Evolutionary conservation across 2,797 vertebrate species (phyloP).

Genomic region (Micromesistius poutassou): DNA sequence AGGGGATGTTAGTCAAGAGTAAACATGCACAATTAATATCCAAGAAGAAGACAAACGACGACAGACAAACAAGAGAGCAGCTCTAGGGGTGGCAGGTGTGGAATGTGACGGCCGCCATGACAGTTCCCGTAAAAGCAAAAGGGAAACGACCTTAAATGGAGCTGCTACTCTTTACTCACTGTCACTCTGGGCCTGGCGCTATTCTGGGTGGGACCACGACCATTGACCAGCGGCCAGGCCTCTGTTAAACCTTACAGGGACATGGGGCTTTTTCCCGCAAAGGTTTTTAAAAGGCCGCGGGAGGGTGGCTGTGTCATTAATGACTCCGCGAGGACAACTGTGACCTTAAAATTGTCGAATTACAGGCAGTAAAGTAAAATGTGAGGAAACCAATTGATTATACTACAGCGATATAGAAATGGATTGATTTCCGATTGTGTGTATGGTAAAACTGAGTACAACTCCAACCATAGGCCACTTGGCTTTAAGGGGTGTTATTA

Average conservation of each 20-base stretch:
- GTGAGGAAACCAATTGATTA: background rate
- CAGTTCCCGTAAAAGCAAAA: slow-evolving; percentile 42
- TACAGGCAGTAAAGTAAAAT: background rate
- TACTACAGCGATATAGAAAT: background rate
- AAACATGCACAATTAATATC: slow-evolving; percentile 53
- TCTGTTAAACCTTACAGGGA: background rate
- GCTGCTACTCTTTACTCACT: too few relatives aligned
- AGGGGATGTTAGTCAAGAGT: slow-evolving; percentile 44
- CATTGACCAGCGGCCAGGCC: too few relatives aligned
- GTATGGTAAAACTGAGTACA: background rate
- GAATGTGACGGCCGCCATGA: slow-evolving; percentile 55
- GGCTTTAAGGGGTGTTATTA: background rate
- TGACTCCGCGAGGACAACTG: background rate
- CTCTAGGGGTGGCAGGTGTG: slow-evolving; percentile 67
- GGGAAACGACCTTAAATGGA: slow-evolving; percentile 9
- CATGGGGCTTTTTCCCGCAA: slow-evolving; percentile 22
- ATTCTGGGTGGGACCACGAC: slow-evolving; percentile 19
- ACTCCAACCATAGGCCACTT: background rate
- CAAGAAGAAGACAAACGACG: slow-evolving; percentile 32
- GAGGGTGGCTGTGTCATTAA: background rate
- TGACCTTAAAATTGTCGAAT: background rate
- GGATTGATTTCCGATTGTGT: background rate
- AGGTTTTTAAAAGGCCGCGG: slow-evolving; percentile 6
- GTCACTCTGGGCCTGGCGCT: too few relatives aligned
- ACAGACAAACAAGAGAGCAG: slow-evolving; percentile 50